Conservation (phyloP, 2,888 invertebrate species). For the Hemithea aestivaria region DNA sequence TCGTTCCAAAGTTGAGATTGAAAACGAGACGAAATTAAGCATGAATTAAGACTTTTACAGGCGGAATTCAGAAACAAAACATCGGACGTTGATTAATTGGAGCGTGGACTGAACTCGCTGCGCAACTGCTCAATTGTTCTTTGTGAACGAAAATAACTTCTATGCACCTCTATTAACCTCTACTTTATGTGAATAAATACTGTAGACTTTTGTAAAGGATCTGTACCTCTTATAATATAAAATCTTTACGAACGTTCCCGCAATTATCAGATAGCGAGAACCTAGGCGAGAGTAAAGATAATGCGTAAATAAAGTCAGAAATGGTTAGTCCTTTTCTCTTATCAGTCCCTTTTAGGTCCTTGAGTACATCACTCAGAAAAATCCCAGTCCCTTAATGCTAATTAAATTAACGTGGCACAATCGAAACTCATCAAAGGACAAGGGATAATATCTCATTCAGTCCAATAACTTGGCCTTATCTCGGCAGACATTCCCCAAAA, state of each 20-base stretch:
- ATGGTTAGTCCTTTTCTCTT: constrained; percentile 7
- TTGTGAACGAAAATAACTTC: constrained; percentile 1
- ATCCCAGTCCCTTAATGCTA: constrained; percentile 29
- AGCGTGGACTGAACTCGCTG: constrained; percentile 9
- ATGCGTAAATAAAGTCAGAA: neutral
- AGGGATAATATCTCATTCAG: constrained; percentile 49
- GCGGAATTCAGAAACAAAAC: constrained; percentile 44
- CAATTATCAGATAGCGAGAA: no score
- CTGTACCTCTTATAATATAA: no score
- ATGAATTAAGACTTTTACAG: constrained; percentile 49
- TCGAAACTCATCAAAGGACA: constrained; percentile 40
- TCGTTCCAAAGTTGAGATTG: constrained; percentile 48
- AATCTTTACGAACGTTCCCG: no score
- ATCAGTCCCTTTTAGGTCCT: constrained; percentile 12
- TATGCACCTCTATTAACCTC: no score
- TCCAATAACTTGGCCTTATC: constrained; percentile 54
- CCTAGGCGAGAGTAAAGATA: no score
- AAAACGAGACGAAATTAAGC: constrained; percentile 54
- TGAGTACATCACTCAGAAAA: constrained; percentile 15
- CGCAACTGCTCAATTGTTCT: constrained; percentile 7
- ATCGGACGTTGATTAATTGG: constrained; percentile 32
- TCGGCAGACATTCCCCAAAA: constrained; percentile 51
- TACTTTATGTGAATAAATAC: no score
- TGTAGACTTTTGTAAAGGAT: no score
- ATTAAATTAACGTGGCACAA: constrained; percentile 49